Evolutionary conservation across 1,140 invertebrate genomes (phyloP).

Genomic region (Proctacanthus coquilletti): DNA sequence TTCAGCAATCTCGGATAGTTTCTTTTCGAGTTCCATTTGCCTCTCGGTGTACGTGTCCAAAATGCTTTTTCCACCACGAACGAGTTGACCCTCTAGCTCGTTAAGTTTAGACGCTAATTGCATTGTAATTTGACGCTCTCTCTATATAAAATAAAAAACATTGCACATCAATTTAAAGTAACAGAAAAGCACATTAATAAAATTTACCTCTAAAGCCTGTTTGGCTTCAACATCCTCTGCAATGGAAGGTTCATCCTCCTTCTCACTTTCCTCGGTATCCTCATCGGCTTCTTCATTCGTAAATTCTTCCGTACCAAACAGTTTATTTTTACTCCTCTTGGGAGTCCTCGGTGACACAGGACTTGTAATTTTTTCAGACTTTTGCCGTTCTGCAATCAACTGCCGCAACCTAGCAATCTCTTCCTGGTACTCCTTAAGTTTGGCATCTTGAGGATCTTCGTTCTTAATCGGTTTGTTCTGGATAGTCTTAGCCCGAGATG

Average conservation of each 20-base stretch:
- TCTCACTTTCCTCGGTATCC: constrained; percentile 41
- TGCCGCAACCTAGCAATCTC: constrained; percentile 57
- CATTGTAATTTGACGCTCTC: constrained; percentile 33
- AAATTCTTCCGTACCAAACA: constrained; percentile 8
- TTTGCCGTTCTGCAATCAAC: constrained; percentile 30
- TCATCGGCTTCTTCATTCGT: constrained; percentile 13
- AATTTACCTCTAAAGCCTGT: constrained; percentile 20
- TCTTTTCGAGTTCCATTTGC: constrained; percentile 65
- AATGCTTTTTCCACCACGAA: constrained; percentile 73
- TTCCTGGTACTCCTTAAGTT: constrained; percentile 74
- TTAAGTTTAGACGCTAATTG: constrained; percentile 35
- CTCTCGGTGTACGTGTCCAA: constrained; percentile 84
- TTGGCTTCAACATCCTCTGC: constrained; percentile 38
- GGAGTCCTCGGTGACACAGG: constrained; percentile 19
- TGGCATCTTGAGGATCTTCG: constrained; percentile 87
- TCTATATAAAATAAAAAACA: constrained; percentile 11
- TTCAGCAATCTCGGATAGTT: constrained; percentile 66
- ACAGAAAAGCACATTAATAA: constrained; percentile 37
- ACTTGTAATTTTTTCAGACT: constrained; percentile 14
- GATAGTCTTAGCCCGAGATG: constrained; percentile 83
- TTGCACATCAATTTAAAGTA: constrained; percentile 38
- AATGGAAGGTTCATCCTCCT: constrained; percentile 36
- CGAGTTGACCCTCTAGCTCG: constrained; percentile 73
- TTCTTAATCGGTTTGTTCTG: constrained; percentile 93
- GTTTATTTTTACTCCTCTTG: constrained; percentile 11